phyloP scores from a whole-genome alignment of 2,797 vertebrate genomes.

The Harpagifer antarcticus region DNA sequence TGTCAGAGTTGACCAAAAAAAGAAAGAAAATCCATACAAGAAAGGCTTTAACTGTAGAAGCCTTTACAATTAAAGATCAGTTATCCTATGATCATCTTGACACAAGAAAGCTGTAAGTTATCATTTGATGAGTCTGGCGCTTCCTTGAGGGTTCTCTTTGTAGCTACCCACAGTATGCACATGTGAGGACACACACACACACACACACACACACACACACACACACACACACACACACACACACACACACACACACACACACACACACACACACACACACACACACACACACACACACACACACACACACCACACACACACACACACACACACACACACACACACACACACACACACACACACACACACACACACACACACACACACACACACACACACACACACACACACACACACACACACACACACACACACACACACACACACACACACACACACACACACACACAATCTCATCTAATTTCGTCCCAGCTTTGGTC shows the following conservation, averaged over 20 bases:
- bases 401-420: constrained; percentile 9
- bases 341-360: constrained; percentile 21
- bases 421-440: constrained; percentile 21
- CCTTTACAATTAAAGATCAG: constrained; percentile 38
- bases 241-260: constrained; percentile 27
- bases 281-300: too few relatives aligned
- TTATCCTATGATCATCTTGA: constrained; percentile 51
- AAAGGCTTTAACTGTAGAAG: constrained; percentile 30
- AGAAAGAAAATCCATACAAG: constrained; percentile 1
- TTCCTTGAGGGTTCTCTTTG: constrained; percentile 36
- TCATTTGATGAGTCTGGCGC: constrained; percentile 52
- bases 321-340: constrained; percentile 23
- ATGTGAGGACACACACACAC: constrained; percentile 1
- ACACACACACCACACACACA: constrained; percentile 30
- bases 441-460: constrained; percentile 32
- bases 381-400: constrained; percentile 29
- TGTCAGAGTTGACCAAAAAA: constrained; percentile 22
- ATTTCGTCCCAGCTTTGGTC: constrained; percentile 71
- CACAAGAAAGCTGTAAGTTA: constrained; percentile 48
- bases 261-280: too few relatives aligned
- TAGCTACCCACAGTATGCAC: not conserved
- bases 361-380: constrained; percentile 21
- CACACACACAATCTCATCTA: constrained; percentile 52
- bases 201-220: constrained; percentile 28
- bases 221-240: constrained; percentile 18